phyloP scores from a whole-genome alignment of 2,888 invertebrate genomes.

The Geotrupes spiniger region DNA sequence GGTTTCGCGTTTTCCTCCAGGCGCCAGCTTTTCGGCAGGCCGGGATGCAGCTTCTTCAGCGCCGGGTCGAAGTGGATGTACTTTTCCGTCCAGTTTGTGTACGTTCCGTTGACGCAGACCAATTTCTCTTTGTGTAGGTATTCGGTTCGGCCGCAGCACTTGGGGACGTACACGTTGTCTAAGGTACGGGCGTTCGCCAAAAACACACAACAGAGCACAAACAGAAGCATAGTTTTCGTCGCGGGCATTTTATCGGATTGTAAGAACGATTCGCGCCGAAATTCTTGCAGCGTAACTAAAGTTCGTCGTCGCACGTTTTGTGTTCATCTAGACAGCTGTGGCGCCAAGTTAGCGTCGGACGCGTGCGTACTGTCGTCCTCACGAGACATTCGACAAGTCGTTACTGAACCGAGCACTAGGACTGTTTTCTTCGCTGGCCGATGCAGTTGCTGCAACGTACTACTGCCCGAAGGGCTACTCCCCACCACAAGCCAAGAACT shows the following conservation, averaged over 20 bases:
- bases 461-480: not conserved
- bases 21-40: slow-evolving; percentile 51
- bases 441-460: slow-evolving; percentile 1
- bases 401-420: not conserved
- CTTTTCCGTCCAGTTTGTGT: slow-evolving; percentile 15
- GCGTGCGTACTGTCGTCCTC: not conserved
- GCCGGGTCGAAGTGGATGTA: slow-evolving; percentile 13
- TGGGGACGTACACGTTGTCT: slow-evolving; percentile 18
- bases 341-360: slow-evolving; percentile 1
- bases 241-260: not conserved
- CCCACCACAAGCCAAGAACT: not conserved
- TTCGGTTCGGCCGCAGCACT: slow-evolving; percentile 19
- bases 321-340: slow-evolving; percentile 5
- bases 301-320: not conserved
- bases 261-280: too few relatives aligned
- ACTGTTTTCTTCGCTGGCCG: slow-evolving; percentile 3
- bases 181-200: slow-evolving; percentile 6
- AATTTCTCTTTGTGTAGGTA: slow-evolving; percentile 12
- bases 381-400: not conserved
- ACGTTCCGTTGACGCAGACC: slow-evolving; percentile 11
- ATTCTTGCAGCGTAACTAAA: not conserved
- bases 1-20: slow-evolving; percentile 48
- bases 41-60: not conserved
- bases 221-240: not conserved
- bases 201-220: not conserved